Percentiles rank a stretch among this genome's conserved stretches.
Conservation (phyloP, 2,888 invertebrate genomes). For the Mechanitis messenoides region DNA sequence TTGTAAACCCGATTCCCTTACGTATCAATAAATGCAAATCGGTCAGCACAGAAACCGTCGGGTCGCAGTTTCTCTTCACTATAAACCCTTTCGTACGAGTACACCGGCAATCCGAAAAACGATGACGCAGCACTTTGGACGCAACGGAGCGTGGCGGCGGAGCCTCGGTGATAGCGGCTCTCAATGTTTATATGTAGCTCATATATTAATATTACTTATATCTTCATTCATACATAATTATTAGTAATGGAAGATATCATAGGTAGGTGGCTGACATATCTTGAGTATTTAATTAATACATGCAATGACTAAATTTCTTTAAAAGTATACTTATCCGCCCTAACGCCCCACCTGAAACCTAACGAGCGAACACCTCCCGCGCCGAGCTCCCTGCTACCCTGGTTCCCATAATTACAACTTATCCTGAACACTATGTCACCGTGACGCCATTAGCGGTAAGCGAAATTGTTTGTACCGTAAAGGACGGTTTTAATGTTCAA, state of each 20-base stretch:
- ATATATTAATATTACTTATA: no score
- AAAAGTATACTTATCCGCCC: constrained; percentile 20
- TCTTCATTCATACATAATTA: no score
- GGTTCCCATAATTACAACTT: constrained; percentile 70
- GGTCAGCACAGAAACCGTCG: constrained; percentile 22
- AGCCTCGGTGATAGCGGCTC: constrained; percentile 36
- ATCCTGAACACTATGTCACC: constrained; percentile 67
- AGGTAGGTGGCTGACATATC: no score
- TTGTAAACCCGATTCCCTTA: constrained; percentile 9
- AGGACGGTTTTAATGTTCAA: constrained; percentile 34
- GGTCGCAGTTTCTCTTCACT: constrained; percentile 27
- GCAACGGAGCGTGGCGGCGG: constrained; percentile 42
- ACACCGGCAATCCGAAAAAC: constrained; percentile 50
- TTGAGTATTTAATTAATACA: no score
- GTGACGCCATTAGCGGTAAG: constrained; percentile 70
- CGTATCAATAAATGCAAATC: constrained; percentile 20
- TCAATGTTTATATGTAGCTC: no score
- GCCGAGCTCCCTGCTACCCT: constrained; percentile 65
- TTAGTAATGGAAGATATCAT: no score
- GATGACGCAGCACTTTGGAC: constrained; percentile 56
- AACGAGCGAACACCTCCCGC: constrained; percentile 39
- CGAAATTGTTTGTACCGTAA: constrained; percentile 52
- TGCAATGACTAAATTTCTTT: not conserved
- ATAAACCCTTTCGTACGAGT: constrained; percentile 41
- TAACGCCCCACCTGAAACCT: constrained; percentile 24